Evolutionary conservation across 2,888 invertebrate genomes (phyloP).

Genomic region (Hydropsyche betteni): DNA sequence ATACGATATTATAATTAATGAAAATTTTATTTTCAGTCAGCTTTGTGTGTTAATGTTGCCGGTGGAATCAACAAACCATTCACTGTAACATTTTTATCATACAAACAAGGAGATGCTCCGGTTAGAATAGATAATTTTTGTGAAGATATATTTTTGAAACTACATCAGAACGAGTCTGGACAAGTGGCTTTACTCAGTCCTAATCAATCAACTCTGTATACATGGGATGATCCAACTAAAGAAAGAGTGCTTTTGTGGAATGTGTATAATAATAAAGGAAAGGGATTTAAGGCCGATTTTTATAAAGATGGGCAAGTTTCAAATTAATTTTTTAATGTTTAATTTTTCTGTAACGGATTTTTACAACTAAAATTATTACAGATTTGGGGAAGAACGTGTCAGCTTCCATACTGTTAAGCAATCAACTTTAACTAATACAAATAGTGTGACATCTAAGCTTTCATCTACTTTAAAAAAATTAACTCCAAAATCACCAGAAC

Average conservation of each 20-base stretch:
- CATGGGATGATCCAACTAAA: conserved; percentile 85
- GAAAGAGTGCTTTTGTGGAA: conserved; percentile 81
- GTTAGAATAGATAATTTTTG: conserved; percentile 86
- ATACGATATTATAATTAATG: background rate
- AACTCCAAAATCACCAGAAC: conserved; percentile 64
- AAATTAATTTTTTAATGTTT: background rate
- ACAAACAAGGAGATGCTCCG: conserved; percentile 80
- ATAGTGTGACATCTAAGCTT: conserved; percentile 65
- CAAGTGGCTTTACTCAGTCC: conserved; percentile 80
- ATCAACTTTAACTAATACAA: conserved; percentile 61
- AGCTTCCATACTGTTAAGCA: conserved; percentile 76
- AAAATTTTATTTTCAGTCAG: conserved; percentile 63
- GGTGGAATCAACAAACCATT: conserved; percentile 80
- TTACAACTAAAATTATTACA: conserved; percentile 56
- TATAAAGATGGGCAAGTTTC: conserved; percentile 69
- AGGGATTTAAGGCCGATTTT: conserved; percentile 77
- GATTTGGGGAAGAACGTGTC: conserved; percentile 76
- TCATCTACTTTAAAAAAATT: conserved; percentile 66
- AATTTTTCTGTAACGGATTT: background rate
- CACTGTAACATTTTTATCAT: conserved; percentile 78
- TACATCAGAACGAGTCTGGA: conserved; percentile 71
- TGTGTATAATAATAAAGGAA: conserved; percentile 80
- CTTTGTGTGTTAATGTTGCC: conserved; percentile 74
- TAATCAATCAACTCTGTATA: conserved; percentile 78
- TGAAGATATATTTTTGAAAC: conserved; percentile 80